Base-by-base conservation (phyloP, 2,113 vertebrate species). In the Tupaia tana region DNA sequence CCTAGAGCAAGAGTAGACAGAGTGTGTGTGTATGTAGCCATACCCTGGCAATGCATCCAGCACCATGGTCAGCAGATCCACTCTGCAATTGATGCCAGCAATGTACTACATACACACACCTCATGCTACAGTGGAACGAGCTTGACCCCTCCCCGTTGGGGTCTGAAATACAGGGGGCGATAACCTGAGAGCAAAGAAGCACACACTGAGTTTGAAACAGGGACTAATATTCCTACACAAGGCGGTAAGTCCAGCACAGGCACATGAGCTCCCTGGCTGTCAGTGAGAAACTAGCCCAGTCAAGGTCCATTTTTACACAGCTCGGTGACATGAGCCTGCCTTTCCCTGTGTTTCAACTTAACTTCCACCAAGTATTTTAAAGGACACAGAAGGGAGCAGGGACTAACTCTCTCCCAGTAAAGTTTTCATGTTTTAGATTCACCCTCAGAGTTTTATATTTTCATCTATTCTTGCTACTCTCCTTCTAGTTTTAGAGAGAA, bases 341-440 rank as follows among this genome's bases (percentile, higher is more conserved):
- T 67, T 27, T 63, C 9, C 16, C 18, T 25, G 10, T 27, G 5
- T 25, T 22, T 43, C 31, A n/a, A n/a, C n/a, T n/a, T n/a, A n/a
- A n/a, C 61, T 22, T 71, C 18, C 13, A 20, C 52, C 4, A 4
- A 13, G 29, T 10, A 6, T 64, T 0, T 58, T 8, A 20, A 34
- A 0, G 9, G 25, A 56, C 24, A 24, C 1, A 19, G 61, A 75
- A 9, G 7, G 12, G 22, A 10, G 5, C 0, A 2, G 63, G 20
- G 2, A 24, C 25, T 24, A 13, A 3, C 11, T 9, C 7, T 86
- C 7, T 9, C 20, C 34, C 24, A n/a, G 6, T 0, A 2, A 12
- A 14, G 13, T n/a, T 25, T 69, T 25, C 29, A 12, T 5, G 3
- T 64, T 54, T 4, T 15, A 43, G 27, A 34, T 1, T 59, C 9